These are phyloP conservation scores for Stenotaenia linearis DNA, from an alignment of 2,888 invertebrate genomes.

Conservation along the genomic window DNA sequence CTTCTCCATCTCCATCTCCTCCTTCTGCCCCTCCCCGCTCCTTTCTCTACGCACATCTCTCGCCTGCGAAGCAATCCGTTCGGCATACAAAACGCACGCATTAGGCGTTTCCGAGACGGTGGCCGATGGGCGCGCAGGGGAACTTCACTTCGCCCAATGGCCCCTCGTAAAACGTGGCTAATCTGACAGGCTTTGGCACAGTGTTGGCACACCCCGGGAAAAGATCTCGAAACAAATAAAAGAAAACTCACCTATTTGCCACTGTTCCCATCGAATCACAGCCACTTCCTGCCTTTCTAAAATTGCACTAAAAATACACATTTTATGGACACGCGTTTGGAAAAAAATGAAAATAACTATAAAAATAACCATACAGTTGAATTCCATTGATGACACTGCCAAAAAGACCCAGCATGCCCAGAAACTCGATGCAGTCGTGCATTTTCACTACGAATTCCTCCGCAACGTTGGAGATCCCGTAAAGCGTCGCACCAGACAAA, in stretches of 20 bases:
- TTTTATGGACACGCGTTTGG: neutral
- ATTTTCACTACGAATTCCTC: slow-evolving; percentile 77
- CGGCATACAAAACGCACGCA: neutral
- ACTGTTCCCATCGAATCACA: slow-evolving; percentile 59
- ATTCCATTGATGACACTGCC: slow-evolving; percentile 69
- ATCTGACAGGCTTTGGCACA: neutral
- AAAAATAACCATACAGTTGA: slow-evolving; percentile 61
- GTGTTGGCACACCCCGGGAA: neutral
- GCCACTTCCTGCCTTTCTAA: slow-evolving; percentile 65
- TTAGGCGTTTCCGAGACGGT: neutral
- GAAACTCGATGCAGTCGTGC: slow-evolving; percentile 69
- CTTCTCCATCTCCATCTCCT: too few relatives aligned
- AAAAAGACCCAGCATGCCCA: slow-evolving; percentile 73
- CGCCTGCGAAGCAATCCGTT: neutral
- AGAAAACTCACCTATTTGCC: slow-evolving; percentile 48
- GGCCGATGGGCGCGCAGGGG: neutral
- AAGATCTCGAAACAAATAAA: neutral
- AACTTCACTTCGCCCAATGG: neutral
- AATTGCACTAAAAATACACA: slow-evolving; percentile 49
- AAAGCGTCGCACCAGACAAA: slow-evolving; percentile 68
- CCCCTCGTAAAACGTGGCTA: neutral
- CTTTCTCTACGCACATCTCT: neutral
- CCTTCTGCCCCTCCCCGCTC: neutral
- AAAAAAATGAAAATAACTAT: neutral
- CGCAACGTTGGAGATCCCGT: slow-evolving; percentile 69